Evolutionary conservation across 30 jellyfish, hydroid and myxozoan genomes (phyloP).

Genomic region (Hydra vulgaris): DNA sequence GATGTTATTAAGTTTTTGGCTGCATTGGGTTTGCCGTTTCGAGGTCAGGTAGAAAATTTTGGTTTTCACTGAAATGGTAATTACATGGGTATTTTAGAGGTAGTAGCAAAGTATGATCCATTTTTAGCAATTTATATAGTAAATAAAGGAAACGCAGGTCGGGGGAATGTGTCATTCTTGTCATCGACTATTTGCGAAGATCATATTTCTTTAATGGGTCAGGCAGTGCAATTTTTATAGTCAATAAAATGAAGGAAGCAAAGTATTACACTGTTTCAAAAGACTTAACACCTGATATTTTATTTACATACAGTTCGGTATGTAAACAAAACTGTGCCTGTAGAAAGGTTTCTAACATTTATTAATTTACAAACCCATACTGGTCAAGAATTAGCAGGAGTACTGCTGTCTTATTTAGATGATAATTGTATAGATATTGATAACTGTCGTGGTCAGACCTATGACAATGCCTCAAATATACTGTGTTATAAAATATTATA

Average conservation of each 20-base stretch:
- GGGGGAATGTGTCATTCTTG: neutral
- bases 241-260: neutral
- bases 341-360: no score
- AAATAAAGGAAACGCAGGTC: neutral
- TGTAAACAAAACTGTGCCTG: neutral
- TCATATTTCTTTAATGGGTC: neutral
- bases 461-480: neutral
- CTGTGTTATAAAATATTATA: no score
- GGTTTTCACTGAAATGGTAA: neutral
- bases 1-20: neutral
- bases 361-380: neutral
- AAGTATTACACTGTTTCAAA: neutral
- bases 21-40: neutral
- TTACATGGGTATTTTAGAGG: no score
- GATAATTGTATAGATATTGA: neutral
- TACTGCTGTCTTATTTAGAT: neutral
- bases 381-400: neutral
- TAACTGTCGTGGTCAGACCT: neutral
- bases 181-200: neutral
- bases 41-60: neutral
- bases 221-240: neutral
- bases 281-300: neutral
- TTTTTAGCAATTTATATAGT: neutral
- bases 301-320: neutral
- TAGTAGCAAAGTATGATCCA: neutral